These are phyloP conservation scores for Tyrannus savana DNA, from an alignment of 2,113 vertebrate species.

Conservation along the genomic window DNA sequence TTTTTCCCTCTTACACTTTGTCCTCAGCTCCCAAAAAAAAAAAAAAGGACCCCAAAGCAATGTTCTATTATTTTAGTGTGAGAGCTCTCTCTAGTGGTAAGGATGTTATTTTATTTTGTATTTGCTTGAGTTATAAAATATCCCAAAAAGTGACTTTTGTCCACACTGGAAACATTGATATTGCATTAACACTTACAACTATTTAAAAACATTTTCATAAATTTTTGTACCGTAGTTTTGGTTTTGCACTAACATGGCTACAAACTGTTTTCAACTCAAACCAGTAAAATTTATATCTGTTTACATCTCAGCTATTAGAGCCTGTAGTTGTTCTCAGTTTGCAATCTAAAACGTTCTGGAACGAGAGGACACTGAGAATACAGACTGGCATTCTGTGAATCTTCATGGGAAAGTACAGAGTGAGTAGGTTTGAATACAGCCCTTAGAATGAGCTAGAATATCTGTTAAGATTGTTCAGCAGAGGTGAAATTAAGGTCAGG, in stretches of 20 bases:
- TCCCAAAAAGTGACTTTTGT: background rate
- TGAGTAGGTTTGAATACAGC: background rate
- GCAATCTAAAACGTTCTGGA: background rate
- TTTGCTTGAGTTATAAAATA: background rate
- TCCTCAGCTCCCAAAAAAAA: background rate
- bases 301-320: background rate
- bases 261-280: background rate
- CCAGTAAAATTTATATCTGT: background rate
- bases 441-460: background rate
- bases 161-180: background rate
- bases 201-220: background rate
- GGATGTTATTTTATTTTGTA: slow-evolving; percentile 33
- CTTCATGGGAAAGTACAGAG: background rate
- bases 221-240: background rate
- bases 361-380: background rate
- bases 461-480: background rate
- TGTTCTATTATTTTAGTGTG: slow-evolving; percentile 42
- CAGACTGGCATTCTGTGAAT: background rate
- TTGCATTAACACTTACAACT: background rate
- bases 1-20: background rate
- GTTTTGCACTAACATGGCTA: background rate
- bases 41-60: background rate
- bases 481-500: background rate
- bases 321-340: background rate
- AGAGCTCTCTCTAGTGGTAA: slow-evolving; percentile 64